phyloP scores from a whole-genome alignment of 2,797 vertebrate genomes.

The Myiothlypis coronata region DNA sequence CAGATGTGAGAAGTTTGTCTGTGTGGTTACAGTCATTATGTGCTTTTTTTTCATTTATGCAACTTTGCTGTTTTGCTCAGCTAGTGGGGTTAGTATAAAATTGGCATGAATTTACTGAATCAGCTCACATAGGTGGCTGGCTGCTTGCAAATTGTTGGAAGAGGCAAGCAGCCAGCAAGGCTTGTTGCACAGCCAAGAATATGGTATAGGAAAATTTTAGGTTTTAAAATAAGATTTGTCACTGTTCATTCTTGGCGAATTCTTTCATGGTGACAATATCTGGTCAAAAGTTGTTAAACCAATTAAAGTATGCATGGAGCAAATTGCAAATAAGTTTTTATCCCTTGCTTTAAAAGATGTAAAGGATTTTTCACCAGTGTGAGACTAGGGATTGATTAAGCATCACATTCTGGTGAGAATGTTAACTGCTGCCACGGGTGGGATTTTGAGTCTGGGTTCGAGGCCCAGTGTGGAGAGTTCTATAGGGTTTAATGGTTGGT shows the following conservation, averaged over 20 bases:
- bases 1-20: neutral
- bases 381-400: neutral
- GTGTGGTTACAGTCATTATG: neutral
- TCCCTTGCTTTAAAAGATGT: neutral
- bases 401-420: neutral
- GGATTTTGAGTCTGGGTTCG: neutral
- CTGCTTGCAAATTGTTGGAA: neutral
- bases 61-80: neutral
- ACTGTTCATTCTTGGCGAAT: neutral
- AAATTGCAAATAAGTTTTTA: neutral
- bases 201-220: neutral
- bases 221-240: neutral
- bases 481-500: neutral
- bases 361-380: accelerated
- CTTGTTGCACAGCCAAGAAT: neutral
- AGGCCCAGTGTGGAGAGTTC: neutral
- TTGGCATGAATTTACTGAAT: neutral
- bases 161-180: neutral
- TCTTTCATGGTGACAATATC: neutral
- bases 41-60: neutral
- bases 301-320: neutral
- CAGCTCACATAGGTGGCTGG: neutral
- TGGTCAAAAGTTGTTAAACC: neutral
- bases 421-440: neutral
- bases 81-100: neutral